Base-by-base conservation (phyloP, 2,797 vertebrate species). In the Mormyrops boulengeri region DNA sequence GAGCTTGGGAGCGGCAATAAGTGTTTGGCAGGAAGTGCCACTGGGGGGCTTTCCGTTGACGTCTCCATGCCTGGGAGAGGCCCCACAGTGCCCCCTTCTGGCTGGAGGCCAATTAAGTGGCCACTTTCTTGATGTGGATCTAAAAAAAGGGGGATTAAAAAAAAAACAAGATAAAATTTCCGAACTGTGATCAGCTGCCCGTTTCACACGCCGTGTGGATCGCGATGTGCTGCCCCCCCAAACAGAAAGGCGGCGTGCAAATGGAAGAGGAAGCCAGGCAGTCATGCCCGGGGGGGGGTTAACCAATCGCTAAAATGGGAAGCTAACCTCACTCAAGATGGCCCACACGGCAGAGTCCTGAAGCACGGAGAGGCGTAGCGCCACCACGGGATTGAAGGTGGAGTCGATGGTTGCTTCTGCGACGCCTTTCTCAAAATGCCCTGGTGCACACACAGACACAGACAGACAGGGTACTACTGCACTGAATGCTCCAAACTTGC, bases 321-420 rank as follows among this genome's bases (percentile, higher is more conserved):
- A 73, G 77, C 97, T 96, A 93, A 99, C 99, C 96, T 99, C 99
- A 92, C 99, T 99, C 90, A 99, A 93, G 95, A 99, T 99, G 91
- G 97, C 97, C 99, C 99, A 99, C 17, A 99, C 98, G 0, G 97
- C 96, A 0, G 98, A 99, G 93, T 99, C 97, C 92, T 98, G 98
- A 93, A 97, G 94, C 60, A 99, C 96, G 0, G 96, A 96, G 85
- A 99, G 97, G 52, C 98, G 97, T 88, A 99, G 96, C 30, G 98
- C 97, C 92, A 97, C 60, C 91, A 99, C 94, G 0, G 99, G 99
- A 91, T 99, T 99, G 90, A 99, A 95, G 82, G 90, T 94, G 53
- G 96, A 95, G 90, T 98, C 97, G 88, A 99, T 96, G 9, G 93
- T 95, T 87, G 97, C 97, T 94, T 99, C 98, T 55, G 98, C 98